A percentile compares a stretch with the other conserved stretches of the same genome.
phyloP scores from a whole-genome alignment of 2,888 invertebrate species.

The Dugesia japonica region DNA sequence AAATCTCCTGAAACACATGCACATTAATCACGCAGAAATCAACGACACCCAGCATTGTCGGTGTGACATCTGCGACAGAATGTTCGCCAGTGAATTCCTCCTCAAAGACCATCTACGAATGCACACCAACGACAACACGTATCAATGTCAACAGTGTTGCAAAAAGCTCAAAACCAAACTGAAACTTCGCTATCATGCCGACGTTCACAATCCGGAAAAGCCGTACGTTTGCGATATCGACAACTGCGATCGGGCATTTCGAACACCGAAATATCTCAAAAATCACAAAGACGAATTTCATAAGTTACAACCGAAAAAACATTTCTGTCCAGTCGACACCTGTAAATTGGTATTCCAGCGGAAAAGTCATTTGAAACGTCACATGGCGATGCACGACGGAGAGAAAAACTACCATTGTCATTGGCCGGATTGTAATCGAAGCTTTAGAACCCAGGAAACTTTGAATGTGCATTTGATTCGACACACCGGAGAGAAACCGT shows the following conservation, averaged over 20 bases:
- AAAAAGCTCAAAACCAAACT: slow-evolving; percentile 41
- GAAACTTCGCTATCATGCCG: slow-evolving; percentile 40
- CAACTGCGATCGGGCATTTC: slow-evolving; percentile 41
- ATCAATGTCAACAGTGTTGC: slow-evolving; percentile 40
- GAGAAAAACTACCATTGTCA: slow-evolving; percentile 43
- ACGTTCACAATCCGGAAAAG: slow-evolving; percentile 40
- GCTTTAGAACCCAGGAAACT: slow-evolving; percentile 44
- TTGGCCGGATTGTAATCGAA: slow-evolving; percentile 43
- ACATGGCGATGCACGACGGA: slow-evolving; percentile 45
- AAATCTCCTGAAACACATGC: slow-evolving; percentile 28
- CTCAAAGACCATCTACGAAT: slow-evolving; percentile 41
- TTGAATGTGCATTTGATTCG: slow-evolving; percentile 42
- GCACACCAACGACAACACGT: slow-evolving; percentile 40
- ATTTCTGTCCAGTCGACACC: slow-evolving; percentile 40
- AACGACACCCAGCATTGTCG: slow-evolving; percentile 21
- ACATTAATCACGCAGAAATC: slow-evolving; percentile 22
- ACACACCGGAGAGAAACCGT: slow-evolving; percentile 45
- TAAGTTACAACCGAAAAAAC: slow-evolving; percentile 39
- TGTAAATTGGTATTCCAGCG: slow-evolving; percentile 44
- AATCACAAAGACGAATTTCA: slow-evolving; percentile 42
- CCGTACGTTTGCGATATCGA: slow-evolving; percentile 41
- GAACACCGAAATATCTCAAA: slow-evolving; percentile 40
- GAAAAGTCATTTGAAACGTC: slow-evolving; percentile 43
- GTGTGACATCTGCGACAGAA: slow-evolving; percentile 30
- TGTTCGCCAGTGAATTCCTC: slow-evolving; percentile 39